A percentile compares a stretch with the other conserved stretches of the same genome.
Conservation (phyloP, 2,113 vertebrate species). For the Bettongia penicillata region DNA sequence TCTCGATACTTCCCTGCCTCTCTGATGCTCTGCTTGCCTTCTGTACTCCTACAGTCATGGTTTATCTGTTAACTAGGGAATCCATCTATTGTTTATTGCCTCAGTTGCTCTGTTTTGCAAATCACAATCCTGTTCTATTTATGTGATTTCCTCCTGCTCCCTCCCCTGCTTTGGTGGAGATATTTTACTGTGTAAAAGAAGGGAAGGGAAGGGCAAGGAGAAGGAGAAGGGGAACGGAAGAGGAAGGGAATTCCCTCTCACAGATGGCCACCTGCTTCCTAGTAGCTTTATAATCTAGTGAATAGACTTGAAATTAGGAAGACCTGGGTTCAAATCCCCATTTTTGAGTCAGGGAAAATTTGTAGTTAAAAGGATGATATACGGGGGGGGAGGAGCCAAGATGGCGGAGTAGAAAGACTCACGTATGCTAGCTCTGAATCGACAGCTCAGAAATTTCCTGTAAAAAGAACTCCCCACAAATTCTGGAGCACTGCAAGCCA, state of each 20-base stretch:
- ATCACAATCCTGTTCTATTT: background rate
- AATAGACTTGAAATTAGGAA: background rate
- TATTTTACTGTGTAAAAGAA: background rate
- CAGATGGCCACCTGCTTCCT: background rate
- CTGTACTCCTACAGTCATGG: background rate
- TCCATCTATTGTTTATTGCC: background rate
- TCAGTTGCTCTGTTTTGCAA: background rate
- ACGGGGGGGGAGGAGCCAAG: too few relatives aligned
- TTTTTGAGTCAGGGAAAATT: background rate
- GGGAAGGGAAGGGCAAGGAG: too few relatives aligned
- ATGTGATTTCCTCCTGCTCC: background rate
- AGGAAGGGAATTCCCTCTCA: background rate
- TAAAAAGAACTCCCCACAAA: too few relatives aligned
- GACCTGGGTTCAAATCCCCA: background rate
- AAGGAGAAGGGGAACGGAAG: too few relatives aligned
- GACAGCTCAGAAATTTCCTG: too few relatives aligned
- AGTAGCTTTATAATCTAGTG: background rate
- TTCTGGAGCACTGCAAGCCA: too few relatives aligned
- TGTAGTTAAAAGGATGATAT: background rate
- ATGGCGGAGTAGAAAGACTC: too few relatives aligned
- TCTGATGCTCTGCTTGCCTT: background rate
- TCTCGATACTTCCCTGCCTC: background rate
- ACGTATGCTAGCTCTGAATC: too few relatives aligned
- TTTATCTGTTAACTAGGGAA: background rate
- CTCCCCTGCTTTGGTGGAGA: background rate